Evolutionary conservation across 1,140 invertebrate genomes (phyloP).

Genomic region (Drosophila nikananu): DNA sequence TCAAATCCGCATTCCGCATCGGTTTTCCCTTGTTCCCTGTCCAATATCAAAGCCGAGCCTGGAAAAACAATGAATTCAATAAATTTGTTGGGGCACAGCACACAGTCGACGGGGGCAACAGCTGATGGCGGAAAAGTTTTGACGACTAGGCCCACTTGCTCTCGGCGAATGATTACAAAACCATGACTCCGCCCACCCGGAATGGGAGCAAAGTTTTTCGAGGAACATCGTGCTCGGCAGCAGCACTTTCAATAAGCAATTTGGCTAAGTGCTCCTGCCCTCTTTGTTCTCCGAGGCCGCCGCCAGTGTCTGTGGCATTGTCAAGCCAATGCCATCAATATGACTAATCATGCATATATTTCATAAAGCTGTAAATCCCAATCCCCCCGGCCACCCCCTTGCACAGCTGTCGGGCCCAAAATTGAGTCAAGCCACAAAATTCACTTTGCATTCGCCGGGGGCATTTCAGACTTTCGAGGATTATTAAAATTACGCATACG

Average conservation of each 20-base stretch:
- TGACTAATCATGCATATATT: conserved; percentile 82
- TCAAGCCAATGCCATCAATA: conserved; percentile 71
- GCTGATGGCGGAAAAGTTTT: conserved; percentile 64
- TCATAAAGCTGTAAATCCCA: conserved; percentile 56
- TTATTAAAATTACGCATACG: conserved; percentile 84
- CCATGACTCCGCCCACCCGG: conserved; percentile 23
- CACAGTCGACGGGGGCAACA: conserved; percentile 34
- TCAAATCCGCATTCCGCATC: conserved; percentile 32
- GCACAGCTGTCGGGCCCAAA: conserved; percentile 73
- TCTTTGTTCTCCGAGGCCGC: conserved; percentile 2
- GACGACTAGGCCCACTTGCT: conserved; percentile 31
- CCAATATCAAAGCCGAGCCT: conserved; percentile 37
- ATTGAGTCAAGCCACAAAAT: conserved; percentile 82
- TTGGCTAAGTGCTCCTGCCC: conserved; percentile 69
- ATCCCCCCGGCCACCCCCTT: conserved; percentile 4
- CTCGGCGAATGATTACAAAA: conserved; percentile 67
- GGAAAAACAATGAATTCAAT: conserved; percentile 66
- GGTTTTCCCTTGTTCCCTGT: conserved; percentile 19
- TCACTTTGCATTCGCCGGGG: conserved; percentile 73
- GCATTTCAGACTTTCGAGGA: conserved; percentile 65
- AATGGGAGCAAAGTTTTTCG: conserved; percentile 51
- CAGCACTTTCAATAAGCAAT: conserved; percentile 81
- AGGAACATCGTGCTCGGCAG: conserved; percentile 38
- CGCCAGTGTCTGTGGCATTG: conserved; percentile 36
- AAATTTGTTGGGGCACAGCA: conserved; percentile 37